These are phyloP conservation scores for Galagoides demidoff DNA, from an alignment of 2,797 vertebrate species.

Conservation along the genomic window DNA sequence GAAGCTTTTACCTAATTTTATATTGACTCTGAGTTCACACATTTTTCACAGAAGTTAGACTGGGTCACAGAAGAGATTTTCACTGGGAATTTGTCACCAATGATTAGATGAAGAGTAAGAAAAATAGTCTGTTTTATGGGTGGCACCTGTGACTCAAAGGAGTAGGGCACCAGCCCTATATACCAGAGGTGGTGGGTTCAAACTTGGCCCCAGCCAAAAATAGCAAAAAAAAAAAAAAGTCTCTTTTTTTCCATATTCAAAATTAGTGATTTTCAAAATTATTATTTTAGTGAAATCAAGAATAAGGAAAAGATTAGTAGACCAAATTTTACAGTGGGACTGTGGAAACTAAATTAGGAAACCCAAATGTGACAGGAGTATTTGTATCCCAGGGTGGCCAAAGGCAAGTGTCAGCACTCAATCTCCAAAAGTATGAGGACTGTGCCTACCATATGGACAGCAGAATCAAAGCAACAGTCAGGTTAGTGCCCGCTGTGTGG, in stretches of 20 bases:
- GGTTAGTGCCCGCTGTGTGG: background rate
- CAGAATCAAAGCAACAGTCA: too few species aligned
- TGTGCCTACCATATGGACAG: background rate
- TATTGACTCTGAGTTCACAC: too few species aligned
- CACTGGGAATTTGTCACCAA: background rate
- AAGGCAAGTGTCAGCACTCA: rapidly evolving
- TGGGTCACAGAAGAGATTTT: background rate
- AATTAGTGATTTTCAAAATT: background rate
- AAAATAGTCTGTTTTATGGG: background rate
- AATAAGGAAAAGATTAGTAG: background rate
- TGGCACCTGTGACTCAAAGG: too few species aligned
- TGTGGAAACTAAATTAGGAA: background rate
- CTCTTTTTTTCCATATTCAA: background rate
- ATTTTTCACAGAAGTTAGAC: background rate
- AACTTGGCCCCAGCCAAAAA: too few species aligned
- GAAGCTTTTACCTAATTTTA: background rate
- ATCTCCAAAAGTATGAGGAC: rapidly evolving
- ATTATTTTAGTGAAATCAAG: background rate
- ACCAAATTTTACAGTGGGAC: background rate
- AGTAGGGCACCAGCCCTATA: too few species aligned
- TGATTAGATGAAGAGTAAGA: background rate
- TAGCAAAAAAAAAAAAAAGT: too few species aligned
- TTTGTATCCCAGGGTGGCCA: background rate
- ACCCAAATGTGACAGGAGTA: background rate
- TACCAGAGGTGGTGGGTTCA: too few species aligned